Evolutionary conservation across 2,797 vertebrate genomes (phyloP).

Genomic region (Vipera ursinii): DNA sequence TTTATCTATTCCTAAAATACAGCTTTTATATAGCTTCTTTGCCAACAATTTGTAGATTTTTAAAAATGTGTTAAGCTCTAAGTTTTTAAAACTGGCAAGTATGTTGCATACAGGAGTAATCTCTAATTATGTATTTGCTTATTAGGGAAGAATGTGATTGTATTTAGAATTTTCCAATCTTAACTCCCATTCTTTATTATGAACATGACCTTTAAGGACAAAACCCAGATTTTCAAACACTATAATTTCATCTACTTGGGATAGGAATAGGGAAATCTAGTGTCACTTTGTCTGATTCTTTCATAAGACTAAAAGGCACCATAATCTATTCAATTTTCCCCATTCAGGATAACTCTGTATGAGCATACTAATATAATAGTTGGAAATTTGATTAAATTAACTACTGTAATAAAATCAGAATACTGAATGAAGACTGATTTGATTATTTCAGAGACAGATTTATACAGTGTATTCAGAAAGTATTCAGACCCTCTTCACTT

Average conservation of each 20-base stretch:
- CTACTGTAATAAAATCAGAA: constrained; percentile 65
- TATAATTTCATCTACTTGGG: not conserved
- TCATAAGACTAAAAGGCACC: constrained; percentile 63
- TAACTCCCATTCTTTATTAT: not conserved
- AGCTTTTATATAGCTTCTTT: not conserved
- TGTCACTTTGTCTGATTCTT: constrained; percentile 25
- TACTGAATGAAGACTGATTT: constrained; percentile 68
- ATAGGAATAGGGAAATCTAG: not conserved
- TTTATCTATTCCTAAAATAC: not conserved
- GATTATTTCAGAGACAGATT: constrained; percentile 62
- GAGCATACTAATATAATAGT: constrained; percentile 64
- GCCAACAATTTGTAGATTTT: not conserved
- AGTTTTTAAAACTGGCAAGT: not conserved
- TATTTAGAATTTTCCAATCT: not conserved
- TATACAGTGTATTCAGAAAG: too few species aligned
- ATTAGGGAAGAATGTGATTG: not conserved
- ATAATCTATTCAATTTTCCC: constrained; percentile 49
- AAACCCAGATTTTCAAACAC: not conserved
- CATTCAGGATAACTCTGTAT: constrained; percentile 55
- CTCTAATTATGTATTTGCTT: not conserved
- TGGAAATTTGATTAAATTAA: constrained; percentile 68
- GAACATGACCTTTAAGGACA: not conserved
- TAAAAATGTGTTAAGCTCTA: not conserved
- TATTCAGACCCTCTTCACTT: too few species aligned
- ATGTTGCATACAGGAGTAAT: not conserved